These are phyloP conservation scores for Mohoua ochrocephala DNA, from an alignment of 2,113 vertebrate species.

Conservation along the genomic window DNA sequence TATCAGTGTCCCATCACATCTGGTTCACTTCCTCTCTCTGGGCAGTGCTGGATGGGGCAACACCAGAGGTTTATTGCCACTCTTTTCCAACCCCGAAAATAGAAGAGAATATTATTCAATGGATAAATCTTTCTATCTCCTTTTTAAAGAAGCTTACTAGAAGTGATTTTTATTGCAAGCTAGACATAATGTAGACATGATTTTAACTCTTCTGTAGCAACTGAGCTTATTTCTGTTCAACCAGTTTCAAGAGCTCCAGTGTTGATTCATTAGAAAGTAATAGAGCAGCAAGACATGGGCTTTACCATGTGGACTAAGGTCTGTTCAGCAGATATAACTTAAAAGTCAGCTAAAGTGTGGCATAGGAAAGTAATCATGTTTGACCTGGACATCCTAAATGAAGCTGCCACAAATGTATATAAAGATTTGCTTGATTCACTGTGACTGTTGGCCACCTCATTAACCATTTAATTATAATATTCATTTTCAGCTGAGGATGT, in stretches of 20 bases:
- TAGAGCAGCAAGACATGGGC: not conserved
- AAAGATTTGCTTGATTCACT: not conserved
- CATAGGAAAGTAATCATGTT: not conserved
- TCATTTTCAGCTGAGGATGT: not conserved
- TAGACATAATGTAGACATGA: not conserved
- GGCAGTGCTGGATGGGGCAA: not conserved
- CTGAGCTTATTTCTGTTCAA: not conserved
- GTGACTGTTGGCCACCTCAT: not conserved
- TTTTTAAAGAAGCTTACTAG: not conserved
- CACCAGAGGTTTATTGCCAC: not conserved
- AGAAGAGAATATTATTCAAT: not conserved
- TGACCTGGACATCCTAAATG: not conserved
- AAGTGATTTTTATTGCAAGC: not conserved
- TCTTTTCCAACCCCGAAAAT: not conserved
- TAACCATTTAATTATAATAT: not conserved
- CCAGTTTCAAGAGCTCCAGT: not conserved
- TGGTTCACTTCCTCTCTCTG: not conserved
- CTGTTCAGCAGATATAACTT: not conserved
- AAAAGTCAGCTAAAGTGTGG: not conserved
- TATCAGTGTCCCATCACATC: not conserved
- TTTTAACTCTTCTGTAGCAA: not conserved
- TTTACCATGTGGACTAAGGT: not conserved
- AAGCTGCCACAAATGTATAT: not conserved
- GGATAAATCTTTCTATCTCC: not conserved
- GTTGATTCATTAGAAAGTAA: not conserved